Percentiles rank a stretch among this genome's conserved stretches.
phyloP scores from a whole-genome alignment of 1,140 invertebrate species.

The Plodia interpunctella region DNA sequence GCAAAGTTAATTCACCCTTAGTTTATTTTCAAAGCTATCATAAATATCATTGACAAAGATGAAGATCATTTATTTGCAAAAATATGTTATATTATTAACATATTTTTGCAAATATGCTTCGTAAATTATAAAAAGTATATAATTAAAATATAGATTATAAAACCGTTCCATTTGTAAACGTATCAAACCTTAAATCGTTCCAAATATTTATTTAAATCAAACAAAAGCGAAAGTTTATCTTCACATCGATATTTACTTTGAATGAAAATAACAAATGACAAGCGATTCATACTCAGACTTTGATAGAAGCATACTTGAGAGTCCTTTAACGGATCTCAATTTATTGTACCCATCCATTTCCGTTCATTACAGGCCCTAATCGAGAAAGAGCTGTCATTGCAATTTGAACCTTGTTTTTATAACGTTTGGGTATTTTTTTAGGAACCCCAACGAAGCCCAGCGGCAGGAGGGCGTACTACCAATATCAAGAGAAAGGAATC shows the following conservation, averaged over 20 bases:
- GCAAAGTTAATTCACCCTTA: too few relatives aligned
- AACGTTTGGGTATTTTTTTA: constrained; percentile 58
- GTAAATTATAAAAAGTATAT: too few relatives aligned
- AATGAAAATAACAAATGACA: constrained; percentile 6
- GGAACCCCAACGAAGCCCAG: constrained; percentile 92
- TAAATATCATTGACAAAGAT: too few relatives aligned
- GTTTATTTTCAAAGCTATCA: too few relatives aligned
- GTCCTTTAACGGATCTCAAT: constrained; percentile 11
- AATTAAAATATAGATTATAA: too few relatives aligned
- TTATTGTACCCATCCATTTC: constrained; percentile 12
- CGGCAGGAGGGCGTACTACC: constrained; percentile 84
- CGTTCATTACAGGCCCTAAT: constrained; percentile 9
- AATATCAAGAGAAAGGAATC: constrained; percentile 87
- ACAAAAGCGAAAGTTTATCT: neutral
- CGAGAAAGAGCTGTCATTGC: neutral
- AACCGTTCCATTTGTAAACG: too few relatives aligned
- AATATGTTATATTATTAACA: too few relatives aligned
- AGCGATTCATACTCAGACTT: constrained; percentile 2
- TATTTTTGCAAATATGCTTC: too few relatives aligned
- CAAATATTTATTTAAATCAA: neutral
- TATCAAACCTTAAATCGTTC: too few relatives aligned
- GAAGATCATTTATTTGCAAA: too few relatives aligned
- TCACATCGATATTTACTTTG: neutral
- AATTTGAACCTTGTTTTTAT: constrained; percentile 9
- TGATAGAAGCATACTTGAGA: constrained; percentile 9